Base-by-base conservation (phyloP, 2,113 vertebrate genomes). In the Gasterosteus nipponicus region DNA sequence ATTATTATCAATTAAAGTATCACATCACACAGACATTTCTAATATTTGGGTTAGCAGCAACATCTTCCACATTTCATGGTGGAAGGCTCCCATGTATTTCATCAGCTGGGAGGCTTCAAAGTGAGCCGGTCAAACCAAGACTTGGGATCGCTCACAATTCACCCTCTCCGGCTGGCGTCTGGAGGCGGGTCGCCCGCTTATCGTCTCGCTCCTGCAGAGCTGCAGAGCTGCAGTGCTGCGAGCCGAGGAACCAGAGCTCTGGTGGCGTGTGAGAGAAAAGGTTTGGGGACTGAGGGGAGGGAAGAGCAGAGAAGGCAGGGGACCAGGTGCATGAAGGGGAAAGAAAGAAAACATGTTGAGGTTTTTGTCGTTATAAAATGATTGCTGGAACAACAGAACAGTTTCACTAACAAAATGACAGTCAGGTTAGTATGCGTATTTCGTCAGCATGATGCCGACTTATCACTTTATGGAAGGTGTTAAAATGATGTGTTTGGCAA, bases 141-240 rank as follows among this genome's bases (percentile, higher is more conserved):
- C 87, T 81, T 78, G 77, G 82, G 82, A 80, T 82, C 83, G 80
- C 89, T 90, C 91, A 90, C 87, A 85, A 60, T 86, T 80, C 85
- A 81, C 89, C 75, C 88, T 85, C 83, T 84, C 81, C 82, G 79
- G 89, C 71, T 81, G 82, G 72, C 84, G 63, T 84, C 90, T 84
- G 87, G 88, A 90, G 73, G 82, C 57, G 82, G 65, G 76, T 67
- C 77, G 63, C 89, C 86, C 89, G 81, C 78, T 89, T 81, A 79
- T 74, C 77, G 62, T 71, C 82, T 87, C 83, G 88, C 93, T 94
- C 90, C 92, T 84, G 88, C 87, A 90, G 78, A 82, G 92, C 92
- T 84, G 88, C 87, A 90, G 78, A 82, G 92, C 92, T 91, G 82
- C 90, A 89, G 83, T 71, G 75, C 84, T 89, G 82, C 80, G 78